A percentile compares a stretch with the other conserved stretches of the same genome.
These are phyloP conservation scores for Calvadosia cruxmelitensis DNA, from an alignment of 30 jellyfish, hydroid and myxozoan species.

Conservation along the genomic window DNA sequence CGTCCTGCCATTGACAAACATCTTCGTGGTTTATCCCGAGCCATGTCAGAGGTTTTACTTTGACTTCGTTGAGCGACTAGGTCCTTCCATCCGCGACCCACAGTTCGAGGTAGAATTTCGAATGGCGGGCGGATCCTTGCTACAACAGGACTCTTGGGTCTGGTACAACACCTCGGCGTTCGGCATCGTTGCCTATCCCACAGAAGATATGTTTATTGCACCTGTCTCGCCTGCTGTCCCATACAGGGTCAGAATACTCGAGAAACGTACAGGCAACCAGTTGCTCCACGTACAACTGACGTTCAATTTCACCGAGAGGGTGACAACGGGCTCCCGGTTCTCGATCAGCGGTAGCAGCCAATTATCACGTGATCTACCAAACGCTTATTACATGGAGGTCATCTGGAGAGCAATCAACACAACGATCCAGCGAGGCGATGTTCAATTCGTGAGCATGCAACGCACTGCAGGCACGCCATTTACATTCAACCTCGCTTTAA, in stretches of 20 bases:
- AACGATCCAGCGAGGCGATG: background rate
- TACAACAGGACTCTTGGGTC: background rate
- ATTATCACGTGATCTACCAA: background rate
- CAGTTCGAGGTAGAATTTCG: background rate
- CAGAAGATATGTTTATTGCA: background rate
- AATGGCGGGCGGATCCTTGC: background rate
- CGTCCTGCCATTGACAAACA: background rate
- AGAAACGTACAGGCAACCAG: background rate
- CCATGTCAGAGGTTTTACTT: background rate
- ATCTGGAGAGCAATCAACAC: background rate
- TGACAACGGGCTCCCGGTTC: background rate
- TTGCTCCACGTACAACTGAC: background rate
- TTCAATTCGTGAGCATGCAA: background rate
- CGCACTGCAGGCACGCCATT: background rate
- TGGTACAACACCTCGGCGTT: background rate
- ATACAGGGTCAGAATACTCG: background rate
- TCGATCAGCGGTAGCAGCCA: background rate
- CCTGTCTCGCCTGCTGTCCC: background rate
- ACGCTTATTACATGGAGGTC: background rate
- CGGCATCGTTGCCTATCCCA: background rate
- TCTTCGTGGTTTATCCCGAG: background rate
- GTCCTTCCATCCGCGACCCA: background rate
- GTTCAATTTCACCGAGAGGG: background rate
- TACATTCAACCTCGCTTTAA: background rate
- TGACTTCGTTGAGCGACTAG: background rate